These are phyloP conservation scores for Cyclargus thomasi DNA, from an alignment of 1,140 invertebrate species.

Conservation along the genomic window DNA sequence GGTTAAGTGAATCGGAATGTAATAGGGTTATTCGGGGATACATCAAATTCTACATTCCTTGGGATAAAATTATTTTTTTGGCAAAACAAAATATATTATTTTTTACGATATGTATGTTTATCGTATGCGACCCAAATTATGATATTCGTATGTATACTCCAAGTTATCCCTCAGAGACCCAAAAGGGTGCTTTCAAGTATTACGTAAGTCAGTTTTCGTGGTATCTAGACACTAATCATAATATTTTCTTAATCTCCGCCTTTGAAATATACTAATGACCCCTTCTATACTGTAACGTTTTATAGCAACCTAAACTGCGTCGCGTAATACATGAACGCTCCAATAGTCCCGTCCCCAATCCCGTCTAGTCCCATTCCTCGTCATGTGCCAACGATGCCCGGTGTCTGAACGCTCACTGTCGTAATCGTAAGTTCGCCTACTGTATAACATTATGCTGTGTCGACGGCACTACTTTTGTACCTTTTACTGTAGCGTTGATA, in stretches of 20 bases:
- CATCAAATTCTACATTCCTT: constrained; percentile 64
- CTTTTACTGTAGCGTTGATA: neutral
- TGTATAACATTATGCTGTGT: constrained; percentile 8
- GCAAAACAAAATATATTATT: constrained; percentile 35
- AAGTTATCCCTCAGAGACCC: constrained; percentile 9
- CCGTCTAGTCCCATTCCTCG: constrained; percentile 65
- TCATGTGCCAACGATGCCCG: constrained; percentile 66
- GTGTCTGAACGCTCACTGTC: constrained; percentile 35
- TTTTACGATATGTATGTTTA: constrained; percentile 30
- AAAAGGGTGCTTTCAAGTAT: neutral
- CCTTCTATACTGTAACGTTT: too few relatives aligned
- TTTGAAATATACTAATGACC: too few relatives aligned
- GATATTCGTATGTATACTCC: constrained; percentile 43
- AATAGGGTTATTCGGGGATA: constrained; percentile 55
- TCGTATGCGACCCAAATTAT: constrained; percentile 33
- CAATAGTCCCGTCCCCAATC: constrained; percentile 49
- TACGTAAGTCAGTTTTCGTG: too few relatives aligned
- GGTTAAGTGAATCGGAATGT: constrained; percentile 46
- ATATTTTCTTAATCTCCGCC: too few relatives aligned
- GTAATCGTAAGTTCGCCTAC: constrained; percentile 15
- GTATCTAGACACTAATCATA: too few relatives aligned
- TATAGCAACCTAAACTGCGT: too few relatives aligned
- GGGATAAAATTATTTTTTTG: constrained; percentile 30
- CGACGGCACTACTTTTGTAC: constrained; percentile 13
- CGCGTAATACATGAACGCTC: neutral